Evolutionary conservation across 2,797 vertebrate species (phyloP).

Genomic region (Poecilia gillii): DNA sequence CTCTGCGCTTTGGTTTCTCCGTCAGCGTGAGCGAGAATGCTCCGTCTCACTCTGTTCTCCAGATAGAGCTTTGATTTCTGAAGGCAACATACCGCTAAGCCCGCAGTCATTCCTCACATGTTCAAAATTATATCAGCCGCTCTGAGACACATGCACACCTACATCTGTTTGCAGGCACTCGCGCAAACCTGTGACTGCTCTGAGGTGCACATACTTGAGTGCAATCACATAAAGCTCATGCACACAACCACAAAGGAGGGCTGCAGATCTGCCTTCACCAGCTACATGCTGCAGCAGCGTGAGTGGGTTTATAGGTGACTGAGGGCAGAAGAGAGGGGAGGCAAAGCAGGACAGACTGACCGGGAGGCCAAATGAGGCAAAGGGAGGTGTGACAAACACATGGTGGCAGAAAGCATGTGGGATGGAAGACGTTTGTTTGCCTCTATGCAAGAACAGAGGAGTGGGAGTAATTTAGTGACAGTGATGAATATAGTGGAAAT

Average conservation of each 20-base stretch:
- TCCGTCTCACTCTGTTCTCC: slow-evolving; percentile 52
- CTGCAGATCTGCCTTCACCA: slow-evolving; percentile 35
- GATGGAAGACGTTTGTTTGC: slow-evolving; percentile 35
- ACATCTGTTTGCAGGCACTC: slow-evolving; percentile 10
- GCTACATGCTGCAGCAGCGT: slow-evolving; percentile 22
- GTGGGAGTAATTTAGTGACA: slow-evolving; percentile 14
- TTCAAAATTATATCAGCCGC: slow-evolving; percentile 47
- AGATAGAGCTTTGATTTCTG: slow-evolving; percentile 59
- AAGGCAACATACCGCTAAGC: slow-evolving; percentile 48
- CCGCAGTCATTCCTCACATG: slow-evolving; percentile 51
- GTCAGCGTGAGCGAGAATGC: slow-evolving; percentile 63
- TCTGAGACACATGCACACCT: slow-evolving; percentile 30
- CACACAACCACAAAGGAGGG: slow-evolving; percentile 47
- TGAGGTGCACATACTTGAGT: slow-evolving; percentile 24
- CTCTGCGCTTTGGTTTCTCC: slow-evolving; percentile 49
- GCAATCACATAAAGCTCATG: slow-evolving; percentile 38
- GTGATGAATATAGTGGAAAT: slow-evolving; percentile 7
- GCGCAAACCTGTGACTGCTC: slow-evolving; percentile 49
- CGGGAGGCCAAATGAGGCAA: slow-evolving; percentile 34
- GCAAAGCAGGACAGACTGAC: slow-evolving; percentile 55
- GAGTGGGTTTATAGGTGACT: slow-evolving; percentile 36
- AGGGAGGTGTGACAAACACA: slow-evolving; percentile 25
- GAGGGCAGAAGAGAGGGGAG: slow-evolving; percentile 34
- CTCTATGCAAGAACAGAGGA: slow-evolving; percentile 35
- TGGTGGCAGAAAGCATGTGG: slow-evolving; percentile 48